Base-by-base conservation (phyloP, 1,140 invertebrate species). In the Pachyrhynchus sulphureomaculatus region DNA sequence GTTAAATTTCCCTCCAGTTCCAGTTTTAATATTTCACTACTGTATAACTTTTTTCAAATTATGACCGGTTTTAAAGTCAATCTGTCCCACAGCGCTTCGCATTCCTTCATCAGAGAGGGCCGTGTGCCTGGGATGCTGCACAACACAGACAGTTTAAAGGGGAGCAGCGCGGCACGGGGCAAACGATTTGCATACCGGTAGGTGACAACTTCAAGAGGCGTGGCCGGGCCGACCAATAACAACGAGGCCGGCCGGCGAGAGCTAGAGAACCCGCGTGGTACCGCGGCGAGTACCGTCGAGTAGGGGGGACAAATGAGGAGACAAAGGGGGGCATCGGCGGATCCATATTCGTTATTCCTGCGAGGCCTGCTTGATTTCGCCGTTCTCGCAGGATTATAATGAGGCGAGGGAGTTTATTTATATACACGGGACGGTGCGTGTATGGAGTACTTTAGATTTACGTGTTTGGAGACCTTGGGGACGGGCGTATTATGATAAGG, bases 331-430 rank as follows among this genome's bases (percentile, higher is more conserved):
- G 32, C 17, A 45, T 10, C 29, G 41, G 33, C 55, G 55, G 44
- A 58, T 58, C 55, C 55, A 58, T 58, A 58, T 58, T 58, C 55
- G 55, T 58, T 58, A 58, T 58, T 58, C 55, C 55, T 58, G 42
- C 55, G 55, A 58, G 55, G 55, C 45, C 36, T 58, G 36, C 42
- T 58, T 58, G 55, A 58, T 58, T 58, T 58, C 34, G 55, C 44
- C 45, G 42, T 10, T 29, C 42, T 58, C 55, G 55, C 55, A 48
- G 42, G 55, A 48, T 58, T 58, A 47, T 58, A 58, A 58, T 58
- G 55, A 58, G 55, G 29, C 55, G 17, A 29, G 45, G 55, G 55
- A 58, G 55, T 58, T 56, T 58, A 33, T 58, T 57, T 56, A 54
- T 54, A 36, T 39, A 41, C 18, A 26, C 10, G 26, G 34, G 23